These are phyloP conservation scores for Prolemur simus DNA, from an alignment of 2,113 vertebrate genomes.

Conservation along the genomic window DNA sequence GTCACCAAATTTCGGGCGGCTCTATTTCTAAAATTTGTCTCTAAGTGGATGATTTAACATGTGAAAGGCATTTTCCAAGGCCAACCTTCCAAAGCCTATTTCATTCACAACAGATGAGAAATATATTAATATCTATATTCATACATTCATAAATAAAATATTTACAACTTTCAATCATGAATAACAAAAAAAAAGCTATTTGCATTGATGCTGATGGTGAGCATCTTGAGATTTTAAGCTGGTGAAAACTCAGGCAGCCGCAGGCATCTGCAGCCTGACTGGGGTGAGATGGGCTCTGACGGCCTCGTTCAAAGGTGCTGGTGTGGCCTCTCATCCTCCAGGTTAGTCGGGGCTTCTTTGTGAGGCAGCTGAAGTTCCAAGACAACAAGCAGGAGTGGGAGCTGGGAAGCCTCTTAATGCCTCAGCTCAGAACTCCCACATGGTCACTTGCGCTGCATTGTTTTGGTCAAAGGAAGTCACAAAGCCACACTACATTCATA, in stretches of 20 bases:
- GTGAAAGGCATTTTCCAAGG: not conserved
- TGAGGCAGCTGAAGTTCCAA: not conserved
- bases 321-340: not conserved
- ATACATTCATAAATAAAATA: not conserved
- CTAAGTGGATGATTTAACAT: not conserved
- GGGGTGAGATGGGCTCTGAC: fast-evolving
- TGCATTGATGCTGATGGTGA: not conserved
- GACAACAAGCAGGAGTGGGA: not conserved
- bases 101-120: not conserved
- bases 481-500: not conserved
- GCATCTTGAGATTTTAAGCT: not conserved
- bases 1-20: not conserved
- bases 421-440: not conserved
- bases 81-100: not conserved
- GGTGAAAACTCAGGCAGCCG: fast-evolving
- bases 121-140: not conserved
- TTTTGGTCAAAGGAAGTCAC: not conserved
- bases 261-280: not conserved
- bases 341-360: not conserved
- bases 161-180: not conserved
- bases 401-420: not conserved
- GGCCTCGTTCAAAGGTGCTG: not conserved
- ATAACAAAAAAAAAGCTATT: not conserved
- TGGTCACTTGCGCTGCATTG: not conserved
- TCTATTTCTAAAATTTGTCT: not conserved